phyloP scores from a whole-genome alignment of 2,797 vertebrate genomes.

The Perodicticus potto region DNA sequence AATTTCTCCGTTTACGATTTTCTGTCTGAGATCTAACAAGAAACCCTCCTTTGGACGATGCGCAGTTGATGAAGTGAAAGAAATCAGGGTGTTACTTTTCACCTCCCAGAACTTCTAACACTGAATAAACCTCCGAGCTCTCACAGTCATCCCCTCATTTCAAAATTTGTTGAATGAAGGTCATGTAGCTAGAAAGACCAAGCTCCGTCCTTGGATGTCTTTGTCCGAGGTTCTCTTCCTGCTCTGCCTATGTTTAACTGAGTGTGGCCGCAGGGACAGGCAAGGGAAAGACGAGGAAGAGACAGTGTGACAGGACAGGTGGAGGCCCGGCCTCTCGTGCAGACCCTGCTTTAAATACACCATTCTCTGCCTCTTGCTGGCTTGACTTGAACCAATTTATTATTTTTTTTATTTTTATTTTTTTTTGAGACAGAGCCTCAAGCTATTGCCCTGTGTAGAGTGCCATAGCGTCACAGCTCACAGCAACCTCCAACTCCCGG shows the following conservation, averaged over 20 bases:
- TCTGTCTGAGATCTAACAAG: constrained; percentile 10
- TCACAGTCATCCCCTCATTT: accelerated
- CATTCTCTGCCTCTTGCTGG: not conserved
- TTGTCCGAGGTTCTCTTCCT: not conserved
- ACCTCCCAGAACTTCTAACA: not conserved
- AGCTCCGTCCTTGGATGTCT: not conserved
- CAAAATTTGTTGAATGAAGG: not conserved
- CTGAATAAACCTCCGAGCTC: not conserved
- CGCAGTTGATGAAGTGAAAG: not conserved
- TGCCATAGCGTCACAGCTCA: too few species aligned
- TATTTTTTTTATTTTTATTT: too few species aligned
- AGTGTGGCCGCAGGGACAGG: accelerated
- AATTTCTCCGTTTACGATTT: not conserved
- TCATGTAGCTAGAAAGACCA: not conserved
- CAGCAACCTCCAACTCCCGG: too few species aligned
- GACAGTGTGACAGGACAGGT: accelerated
- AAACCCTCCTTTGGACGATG: not conserved
- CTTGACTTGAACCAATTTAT: not conserved
- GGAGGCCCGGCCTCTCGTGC: not conserved
- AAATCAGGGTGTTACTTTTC: not conserved
- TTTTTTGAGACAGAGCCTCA: too few species aligned
- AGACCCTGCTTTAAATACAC: not conserved
- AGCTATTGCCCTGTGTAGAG: too few species aligned
- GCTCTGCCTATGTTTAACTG: accelerated
- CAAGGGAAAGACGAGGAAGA: not conserved